Evolutionary conservation across 2,113 vertebrate species (phyloP).

Genomic region (Salvelinus sp.): DNA sequence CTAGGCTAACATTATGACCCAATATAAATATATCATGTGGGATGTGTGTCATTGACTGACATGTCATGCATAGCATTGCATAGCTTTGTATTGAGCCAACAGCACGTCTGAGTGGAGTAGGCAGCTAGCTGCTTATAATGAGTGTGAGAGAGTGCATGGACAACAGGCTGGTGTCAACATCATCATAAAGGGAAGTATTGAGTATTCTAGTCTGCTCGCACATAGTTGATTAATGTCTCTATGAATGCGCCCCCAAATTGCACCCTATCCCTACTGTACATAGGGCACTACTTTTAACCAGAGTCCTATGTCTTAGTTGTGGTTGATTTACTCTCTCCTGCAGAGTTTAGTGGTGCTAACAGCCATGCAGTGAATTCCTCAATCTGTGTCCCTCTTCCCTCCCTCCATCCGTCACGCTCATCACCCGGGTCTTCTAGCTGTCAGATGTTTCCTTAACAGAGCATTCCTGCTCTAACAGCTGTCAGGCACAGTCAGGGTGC

Average conservation of each 20-base stretch:
- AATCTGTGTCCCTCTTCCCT: conserved; percentile 37
- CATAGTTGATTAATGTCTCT: too few relatives aligned
- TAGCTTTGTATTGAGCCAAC: not conserved
- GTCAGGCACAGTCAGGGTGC: conserved; percentile 58
- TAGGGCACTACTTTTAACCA: too few relatives aligned
- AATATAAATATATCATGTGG: too few relatives aligned
- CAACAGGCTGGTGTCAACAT: not conserved
- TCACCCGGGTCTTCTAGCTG: conserved; percentile 41
- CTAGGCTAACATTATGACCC: too few relatives aligned
- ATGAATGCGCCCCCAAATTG: too few relatives aligned
- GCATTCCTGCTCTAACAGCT: conserved; percentile 40
- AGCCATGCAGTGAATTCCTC: conserved; percentile 21
- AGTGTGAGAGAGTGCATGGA: not conserved
- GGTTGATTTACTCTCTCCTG: too few relatives aligned
- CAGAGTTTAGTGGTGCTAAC: too few relatives aligned
- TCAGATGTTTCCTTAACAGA: conserved; percentile 20
- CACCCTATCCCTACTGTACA: too few relatives aligned
- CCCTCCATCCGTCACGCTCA: too few relatives aligned
- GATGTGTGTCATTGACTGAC: not conserved
- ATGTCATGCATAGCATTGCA: not conserved
- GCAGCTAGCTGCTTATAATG: not conserved
- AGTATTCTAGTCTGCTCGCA: too few relatives aligned
- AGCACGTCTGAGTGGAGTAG: not conserved
- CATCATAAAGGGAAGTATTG: too few relatives aligned
- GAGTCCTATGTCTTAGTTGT: not conserved